phyloP scores from a whole-genome alignment of 2,113 vertebrate genomes.

The Notiomystis cincta region DNA sequence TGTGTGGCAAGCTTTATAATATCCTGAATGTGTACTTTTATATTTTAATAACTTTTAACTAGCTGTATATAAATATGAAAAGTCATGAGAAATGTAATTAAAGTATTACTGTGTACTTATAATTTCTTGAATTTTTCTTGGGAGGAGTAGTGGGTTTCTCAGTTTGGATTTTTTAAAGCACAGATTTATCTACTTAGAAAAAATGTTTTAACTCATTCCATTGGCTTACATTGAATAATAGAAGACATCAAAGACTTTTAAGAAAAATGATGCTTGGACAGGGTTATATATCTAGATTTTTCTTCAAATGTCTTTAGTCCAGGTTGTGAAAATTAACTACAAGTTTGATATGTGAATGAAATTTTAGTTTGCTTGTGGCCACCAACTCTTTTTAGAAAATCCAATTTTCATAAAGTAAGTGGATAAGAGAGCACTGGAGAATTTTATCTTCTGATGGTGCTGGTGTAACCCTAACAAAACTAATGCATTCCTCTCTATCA shows the following conservation, averaged over 20 bases:
- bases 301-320: not conserved
- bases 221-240: not conserved
- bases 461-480: not conserved
- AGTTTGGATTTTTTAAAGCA: not conserved
- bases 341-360: not conserved
- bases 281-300: not conserved
- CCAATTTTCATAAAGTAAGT: not conserved
- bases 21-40: not conserved
- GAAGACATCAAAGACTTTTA: not conserved
- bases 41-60: not conserved
- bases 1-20: not conserved
- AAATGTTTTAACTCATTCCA: not conserved
- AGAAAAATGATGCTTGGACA: not conserved
- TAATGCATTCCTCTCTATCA: not conserved
- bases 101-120: not conserved
- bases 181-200: not conserved
- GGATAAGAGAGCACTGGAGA: not conserved
- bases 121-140: not conserved
- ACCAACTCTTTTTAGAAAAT: not conserved
- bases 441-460: not conserved
- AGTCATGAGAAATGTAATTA: not conserved
- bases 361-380: not conserved
- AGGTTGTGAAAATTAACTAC: not conserved
- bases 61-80: not conserved
- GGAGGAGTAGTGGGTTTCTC: accelerated